Evolutionary conservation across 2,888 invertebrate species (phyloP).

Genomic region (Euplexia lucipara): DNA sequence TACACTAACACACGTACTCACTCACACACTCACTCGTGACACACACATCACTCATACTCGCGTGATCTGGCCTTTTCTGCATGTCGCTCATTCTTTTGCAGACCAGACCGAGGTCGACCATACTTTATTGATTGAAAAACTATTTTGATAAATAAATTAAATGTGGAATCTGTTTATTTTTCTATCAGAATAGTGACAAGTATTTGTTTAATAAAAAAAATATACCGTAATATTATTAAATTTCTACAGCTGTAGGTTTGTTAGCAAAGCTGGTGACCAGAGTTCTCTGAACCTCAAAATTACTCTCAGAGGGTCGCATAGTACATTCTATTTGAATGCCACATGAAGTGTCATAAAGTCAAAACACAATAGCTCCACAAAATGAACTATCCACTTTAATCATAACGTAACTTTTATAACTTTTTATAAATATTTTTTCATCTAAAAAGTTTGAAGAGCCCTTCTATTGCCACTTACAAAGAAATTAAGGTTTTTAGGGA

Average conservation of each 20-base stretch:
- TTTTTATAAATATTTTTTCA: conserved; percentile 48
- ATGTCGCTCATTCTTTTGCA: too few relatives aligned
- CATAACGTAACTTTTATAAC: conserved; percentile 43
- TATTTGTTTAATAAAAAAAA: too few relatives aligned
- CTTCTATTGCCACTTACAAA: conserved; percentile 59
- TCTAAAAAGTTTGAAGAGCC: conserved; percentile 54
- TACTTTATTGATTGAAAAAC: background rate
- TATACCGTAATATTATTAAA: background rate
- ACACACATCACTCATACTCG: too few relatives aligned
- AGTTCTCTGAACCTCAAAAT: background rate
- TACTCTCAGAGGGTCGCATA: background rate
- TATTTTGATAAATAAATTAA: background rate
- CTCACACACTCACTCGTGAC: too few relatives aligned
- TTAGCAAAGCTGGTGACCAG: background rate
- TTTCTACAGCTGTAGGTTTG: background rate
- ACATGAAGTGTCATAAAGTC: background rate
- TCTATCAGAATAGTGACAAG: too few relatives aligned
- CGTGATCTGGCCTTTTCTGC: too few relatives aligned
- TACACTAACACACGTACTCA: too few relatives aligned
- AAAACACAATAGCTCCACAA: conserved; percentile 12
- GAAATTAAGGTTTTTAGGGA: conserved; percentile 57
- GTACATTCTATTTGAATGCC: conserved; percentile 3
- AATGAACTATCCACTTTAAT: conserved; percentile 43
- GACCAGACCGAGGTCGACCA: too few relatives aligned
- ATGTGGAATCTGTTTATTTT: background rate